Evolutionary conservation across 2,888 invertebrate genomes (phyloP), one percentile per base, ranked within the genome.

Genomic region (Drosophila sordidula): DNA sequence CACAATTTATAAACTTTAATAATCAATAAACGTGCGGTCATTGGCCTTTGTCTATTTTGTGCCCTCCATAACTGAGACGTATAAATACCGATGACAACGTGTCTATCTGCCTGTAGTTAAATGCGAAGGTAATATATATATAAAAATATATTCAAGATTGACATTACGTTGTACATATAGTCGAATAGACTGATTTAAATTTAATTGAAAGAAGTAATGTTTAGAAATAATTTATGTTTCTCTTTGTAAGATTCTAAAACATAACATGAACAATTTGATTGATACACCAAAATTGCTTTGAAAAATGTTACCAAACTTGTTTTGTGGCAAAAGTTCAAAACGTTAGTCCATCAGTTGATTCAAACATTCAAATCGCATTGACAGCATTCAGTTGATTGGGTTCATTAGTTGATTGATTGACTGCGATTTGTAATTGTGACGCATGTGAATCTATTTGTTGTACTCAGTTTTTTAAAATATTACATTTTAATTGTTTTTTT

Each of bases 11-110:
- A 47, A 59, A 44, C 46, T 51, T 49, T 34, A 56, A 59, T 57
- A 52, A 54, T 55, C 26, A 51, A 32, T 29, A 58, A 64, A 57
- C 16, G 11, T 45, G 45, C 51, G 76, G 66, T 76, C 73, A 70
- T 57, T 77, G 59, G 56, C 58, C 62, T 70, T 71, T 66, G 42
- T 49, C 34, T 29, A 47, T 69, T 61, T 55, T 65, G 34, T 47
- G 71, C 52, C 59, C 50, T 78, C 44, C 42, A 71, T 14, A 58
- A 57, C 42, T 57, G 32, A 54, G 36, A 34, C 45, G 32, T 9
- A 26, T 47, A 69, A 57, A 25, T 56, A 39, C 22, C 32, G 36
- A 57, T 58, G 46, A 55, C 34, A 59, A 44, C 38, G 47, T 44
- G 16, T 12, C 42, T 45, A 26, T 49, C 45, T 54, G 8, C 42